A percentile compares a stretch with the other conserved stretches of the same genome.
Evolutionary conservation across 2,113 vertebrate species (phyloP).

Genomic region (Motacilla tschutschensis): DNA sequence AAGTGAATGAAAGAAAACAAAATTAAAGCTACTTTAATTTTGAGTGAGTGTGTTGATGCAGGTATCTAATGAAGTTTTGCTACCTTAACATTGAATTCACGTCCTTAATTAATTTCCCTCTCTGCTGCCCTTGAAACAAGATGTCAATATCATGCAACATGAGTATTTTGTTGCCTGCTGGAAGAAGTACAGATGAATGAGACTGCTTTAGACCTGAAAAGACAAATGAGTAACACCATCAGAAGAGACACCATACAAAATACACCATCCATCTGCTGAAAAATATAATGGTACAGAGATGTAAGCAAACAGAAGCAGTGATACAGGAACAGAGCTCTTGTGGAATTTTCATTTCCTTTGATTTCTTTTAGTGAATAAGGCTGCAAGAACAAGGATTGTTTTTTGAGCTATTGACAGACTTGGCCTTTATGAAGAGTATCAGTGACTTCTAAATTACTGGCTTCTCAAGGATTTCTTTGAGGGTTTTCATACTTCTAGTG

Average conservation of each 20-base stretch:
- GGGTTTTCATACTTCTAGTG: not conserved
- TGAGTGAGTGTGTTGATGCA: not conserved
- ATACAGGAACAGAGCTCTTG: not conserved
- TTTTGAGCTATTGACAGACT: not conserved
- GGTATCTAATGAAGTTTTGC: not conserved
- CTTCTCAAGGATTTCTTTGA: not conserved
- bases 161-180: not conserved
- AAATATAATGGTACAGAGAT: not conserved
- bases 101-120: not conserved
- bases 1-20: slow-evolving; percentile 23
- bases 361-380: not conserved
- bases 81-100: slow-evolving; percentile 5
- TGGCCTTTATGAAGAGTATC: not conserved
- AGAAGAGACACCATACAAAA: not conserved
- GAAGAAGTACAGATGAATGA: not conserved
- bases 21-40: slow-evolving; percentile 17
- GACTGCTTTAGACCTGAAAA: not conserved
- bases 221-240: not conserved
- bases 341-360: not conserved
- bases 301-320: not conserved
- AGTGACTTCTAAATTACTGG: not conserved
- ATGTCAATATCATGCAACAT: not conserved
- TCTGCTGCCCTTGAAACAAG: slow-evolving; percentile 4
- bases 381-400: not conserved
- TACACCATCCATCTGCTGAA: not conserved